Evolutionary conservation across 2,797 vertebrate genomes (phyloP).

Genomic region (Sebastes nivosus): DNA sequence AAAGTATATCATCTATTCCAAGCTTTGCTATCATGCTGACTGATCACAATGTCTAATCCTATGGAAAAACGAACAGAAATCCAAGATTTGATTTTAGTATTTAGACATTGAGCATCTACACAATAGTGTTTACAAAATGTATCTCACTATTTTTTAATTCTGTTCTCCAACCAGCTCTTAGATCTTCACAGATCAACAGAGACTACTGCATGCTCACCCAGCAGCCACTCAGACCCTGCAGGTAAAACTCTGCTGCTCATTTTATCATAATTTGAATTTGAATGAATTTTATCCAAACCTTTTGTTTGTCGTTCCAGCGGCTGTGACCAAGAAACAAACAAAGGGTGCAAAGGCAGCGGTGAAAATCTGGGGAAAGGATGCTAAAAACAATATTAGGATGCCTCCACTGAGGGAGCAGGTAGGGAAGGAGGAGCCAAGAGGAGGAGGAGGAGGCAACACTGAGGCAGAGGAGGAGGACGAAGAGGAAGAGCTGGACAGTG

Average conservation of each 20-base stretch:
- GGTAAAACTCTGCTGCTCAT: conserved; percentile 9
- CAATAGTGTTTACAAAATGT: neutral
- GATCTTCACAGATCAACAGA: neutral
- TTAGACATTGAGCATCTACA: neutral
- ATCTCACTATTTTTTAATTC: neutral
- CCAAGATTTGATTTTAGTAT: neutral
- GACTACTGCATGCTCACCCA: neutral
- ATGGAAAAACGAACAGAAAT: neutral
- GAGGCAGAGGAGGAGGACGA: conserved; percentile 5
- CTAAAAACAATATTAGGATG: neutral
- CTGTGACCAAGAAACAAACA: neutral
- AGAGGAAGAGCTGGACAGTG: neutral
- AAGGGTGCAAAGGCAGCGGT: neutral
- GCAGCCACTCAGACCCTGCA: neutral
- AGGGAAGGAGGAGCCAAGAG: neutral
- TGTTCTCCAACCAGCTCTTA: conserved; percentile 4
- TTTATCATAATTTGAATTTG: neutral
- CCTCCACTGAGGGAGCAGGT: neutral
- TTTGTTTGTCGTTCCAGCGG: neutral
- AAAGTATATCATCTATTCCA: neutral
- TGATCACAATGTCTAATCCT: too few relatives aligned
- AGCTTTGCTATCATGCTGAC: too few relatives aligned
- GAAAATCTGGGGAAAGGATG: neutral
- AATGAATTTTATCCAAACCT: neutral
- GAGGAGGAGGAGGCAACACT: neutral